These are phyloP conservation scores for Melipona bicolor DNA, from an alignment of 2,888 invertebrate genomes.

Conservation along the genomic window DNA sequence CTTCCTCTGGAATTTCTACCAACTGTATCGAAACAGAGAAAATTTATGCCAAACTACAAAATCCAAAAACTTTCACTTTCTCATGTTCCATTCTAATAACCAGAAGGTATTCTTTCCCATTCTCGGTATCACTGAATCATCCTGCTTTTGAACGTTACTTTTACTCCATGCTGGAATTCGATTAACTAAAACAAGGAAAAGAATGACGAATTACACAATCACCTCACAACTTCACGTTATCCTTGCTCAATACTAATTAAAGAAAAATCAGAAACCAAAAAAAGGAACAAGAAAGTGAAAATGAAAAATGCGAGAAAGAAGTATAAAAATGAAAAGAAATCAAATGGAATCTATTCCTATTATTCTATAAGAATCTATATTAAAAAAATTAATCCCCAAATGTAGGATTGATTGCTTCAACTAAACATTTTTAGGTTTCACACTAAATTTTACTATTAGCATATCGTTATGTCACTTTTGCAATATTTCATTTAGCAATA, in stretches of 20 bases:
- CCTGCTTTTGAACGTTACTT: background rate
- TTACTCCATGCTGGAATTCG: no score
- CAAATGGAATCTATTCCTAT: background rate
- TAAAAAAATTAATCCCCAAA: background rate
- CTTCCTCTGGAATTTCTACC: background rate
- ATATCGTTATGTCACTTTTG: no score
- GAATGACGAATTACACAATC: background rate
- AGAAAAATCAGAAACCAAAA: background rate
- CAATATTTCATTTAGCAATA: no score
- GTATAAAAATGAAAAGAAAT: background rate
- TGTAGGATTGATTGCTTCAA: no score
- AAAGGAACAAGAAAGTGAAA: background rate
- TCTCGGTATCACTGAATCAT: background rate
- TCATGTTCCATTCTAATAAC: constrained; percentile 20
- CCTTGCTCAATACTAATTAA: no score
- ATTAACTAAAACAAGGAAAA: background rate
- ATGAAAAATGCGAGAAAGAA: background rate
- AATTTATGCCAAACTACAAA: background rate
- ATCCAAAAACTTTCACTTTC: constrained; percentile 20
- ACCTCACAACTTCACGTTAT: background rate
- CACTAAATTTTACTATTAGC: no score
- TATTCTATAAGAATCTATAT: background rate
- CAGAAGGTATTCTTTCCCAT: constrained; percentile 1
- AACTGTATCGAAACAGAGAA: no score
- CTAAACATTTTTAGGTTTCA: no score